phyloP scores from a whole-genome alignment of 2,888 invertebrate genomes.

The Dione juno region DNA sequence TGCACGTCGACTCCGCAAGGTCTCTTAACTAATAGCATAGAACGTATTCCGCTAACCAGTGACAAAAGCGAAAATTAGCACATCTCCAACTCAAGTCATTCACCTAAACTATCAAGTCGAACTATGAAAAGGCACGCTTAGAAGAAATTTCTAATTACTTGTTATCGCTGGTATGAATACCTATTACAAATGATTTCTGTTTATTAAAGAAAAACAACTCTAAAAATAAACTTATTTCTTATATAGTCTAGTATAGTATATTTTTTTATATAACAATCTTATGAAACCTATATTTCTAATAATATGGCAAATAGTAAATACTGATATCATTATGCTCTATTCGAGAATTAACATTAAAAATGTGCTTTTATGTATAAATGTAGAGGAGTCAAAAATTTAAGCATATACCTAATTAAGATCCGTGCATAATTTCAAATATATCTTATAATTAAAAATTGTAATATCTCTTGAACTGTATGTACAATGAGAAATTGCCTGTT shows the following conservation, averaged over 20 bases:
- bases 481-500: background rate
- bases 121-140: slow-evolving; percentile 1
- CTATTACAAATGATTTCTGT: background rate
- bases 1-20: slow-evolving; percentile 55
- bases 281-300: background rate
- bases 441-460: background rate
- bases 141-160: slow-evolving; percentile 9
- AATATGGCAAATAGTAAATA: background rate
- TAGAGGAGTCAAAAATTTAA: background rate
- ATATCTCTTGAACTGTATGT: background rate
- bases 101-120: slow-evolving; percentile 53
- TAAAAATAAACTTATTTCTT: background rate
- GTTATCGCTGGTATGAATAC: background rate
- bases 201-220: background rate
- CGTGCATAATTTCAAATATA: background rate
- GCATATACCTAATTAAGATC: background rate
- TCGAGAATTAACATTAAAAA: background rate
- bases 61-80: slow-evolving; percentile 74
- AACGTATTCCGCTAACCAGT: slow-evolving; percentile 64
- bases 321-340: background rate
- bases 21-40: slow-evolving; percentile 58
- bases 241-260: background rate
- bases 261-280: slow-evolving; percentile 7
- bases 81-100: slow-evolving; percentile 70
- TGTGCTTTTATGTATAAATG: background rate